Evolutionary conservation across 2,113 vertebrate genomes (phyloP).

Genomic region (Microtus richardsoni): DNA sequence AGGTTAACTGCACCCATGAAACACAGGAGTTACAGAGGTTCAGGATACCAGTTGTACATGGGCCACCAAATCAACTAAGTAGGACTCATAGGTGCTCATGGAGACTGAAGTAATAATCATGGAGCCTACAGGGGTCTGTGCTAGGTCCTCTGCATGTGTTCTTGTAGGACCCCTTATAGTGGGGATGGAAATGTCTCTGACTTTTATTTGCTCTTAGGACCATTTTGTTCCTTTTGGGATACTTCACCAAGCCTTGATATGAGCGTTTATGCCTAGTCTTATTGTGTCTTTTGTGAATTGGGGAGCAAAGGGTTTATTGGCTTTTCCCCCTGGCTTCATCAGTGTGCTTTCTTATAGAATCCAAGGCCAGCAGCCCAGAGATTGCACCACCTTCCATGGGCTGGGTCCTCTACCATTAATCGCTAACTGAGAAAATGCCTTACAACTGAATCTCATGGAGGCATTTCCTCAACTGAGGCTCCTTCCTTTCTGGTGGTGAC

Average conservation of each 20-base stretch:
- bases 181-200: neutral
- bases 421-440: neutral
- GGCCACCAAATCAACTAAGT: neutral
- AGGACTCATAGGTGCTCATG: neutral
- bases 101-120: neutral
- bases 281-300: neutral
- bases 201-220: neutral
- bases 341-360: neutral
- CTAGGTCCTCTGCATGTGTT: neutral
- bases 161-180: neutral
- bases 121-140: neutral
- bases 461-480: neutral
- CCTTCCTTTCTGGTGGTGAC: neutral
- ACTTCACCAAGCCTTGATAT: neutral
- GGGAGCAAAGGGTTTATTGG: neutral
- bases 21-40: too few species aligned
- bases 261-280: neutral
- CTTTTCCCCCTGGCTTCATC: neutral
- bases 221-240: neutral
- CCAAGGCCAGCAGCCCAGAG: neutral
- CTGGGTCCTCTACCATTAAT: neutral
- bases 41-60: too few species aligned
- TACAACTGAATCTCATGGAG: neutral
- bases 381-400: neutral
- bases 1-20: too few species aligned